A percentile compares a stretch with the other conserved stretches of the same genome.
Evolutionary conservation across 2,888 invertebrate species (phyloP).

Genomic region (Mesorhabditis sp.): DNA sequence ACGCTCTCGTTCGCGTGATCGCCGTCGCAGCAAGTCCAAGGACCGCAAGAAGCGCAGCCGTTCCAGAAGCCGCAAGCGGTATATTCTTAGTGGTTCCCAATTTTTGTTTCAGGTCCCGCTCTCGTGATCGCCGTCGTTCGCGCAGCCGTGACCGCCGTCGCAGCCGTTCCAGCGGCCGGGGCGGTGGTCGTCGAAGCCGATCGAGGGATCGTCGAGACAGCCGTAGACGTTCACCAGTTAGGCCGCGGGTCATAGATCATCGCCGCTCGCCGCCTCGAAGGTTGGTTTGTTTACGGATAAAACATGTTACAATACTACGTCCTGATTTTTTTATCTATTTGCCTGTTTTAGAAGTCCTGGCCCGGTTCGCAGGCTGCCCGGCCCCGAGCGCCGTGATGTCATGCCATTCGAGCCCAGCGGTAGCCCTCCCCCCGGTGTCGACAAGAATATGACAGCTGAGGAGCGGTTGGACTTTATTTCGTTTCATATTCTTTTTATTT

Average conservation of each 20-base stretch:
- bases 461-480: slow-evolving; percentile 68
- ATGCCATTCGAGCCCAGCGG: slow-evolving; percentile 57
- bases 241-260: slow-evolving; percentile 21
- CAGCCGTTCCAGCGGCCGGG: slow-evolving; percentile 18
- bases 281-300: slow-evolving; percentile 15
- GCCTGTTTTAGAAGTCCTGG: background rate
- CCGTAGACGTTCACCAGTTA: slow-evolving; percentile 27
- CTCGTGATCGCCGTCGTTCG: slow-evolving; percentile 15
- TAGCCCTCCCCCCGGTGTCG: slow-evolving; percentile 52
- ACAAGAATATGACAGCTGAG: slow-evolving; percentile 75
- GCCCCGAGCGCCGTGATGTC: slow-evolving; percentile 58
- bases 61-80: slow-evolving; percentile 15
- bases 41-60: slow-evolving; percentile 11
- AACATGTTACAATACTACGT: background rate
- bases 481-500: background rate
- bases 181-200: slow-evolving; percentile 16
- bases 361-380: slow-evolving; percentile 71
- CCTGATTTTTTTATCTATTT: background rate
- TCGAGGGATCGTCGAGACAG: slow-evolving; percentile 14
- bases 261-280: slow-evolving; percentile 26
- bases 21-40: background rate
- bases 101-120: slow-evolving; percentile 15
- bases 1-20: slow-evolving; percentile 14
- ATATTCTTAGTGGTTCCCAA: background rate
- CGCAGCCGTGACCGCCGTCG: slow-evolving; percentile 16